phyloP scores from a whole-genome alignment of 2,113 vertebrate species.

The Verasper variegatus region DNA sequence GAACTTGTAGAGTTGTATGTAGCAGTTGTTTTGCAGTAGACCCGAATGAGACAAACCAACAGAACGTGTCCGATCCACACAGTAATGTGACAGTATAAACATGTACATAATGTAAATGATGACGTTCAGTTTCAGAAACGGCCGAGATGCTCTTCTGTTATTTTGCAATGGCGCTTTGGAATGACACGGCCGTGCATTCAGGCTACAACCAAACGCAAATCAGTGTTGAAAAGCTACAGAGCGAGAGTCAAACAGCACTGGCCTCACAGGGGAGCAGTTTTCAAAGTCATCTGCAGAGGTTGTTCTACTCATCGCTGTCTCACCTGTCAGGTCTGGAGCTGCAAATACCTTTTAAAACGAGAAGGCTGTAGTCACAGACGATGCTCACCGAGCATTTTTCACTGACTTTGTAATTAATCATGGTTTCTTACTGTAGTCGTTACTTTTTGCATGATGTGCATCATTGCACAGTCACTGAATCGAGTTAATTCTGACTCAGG shows the following conservation, averaged over 20 bases:
- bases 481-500: conserved; percentile 73
- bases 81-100: conserved; percentile 38
- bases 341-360: conserved; percentile 35
- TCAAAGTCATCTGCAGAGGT: conserved; percentile 20
- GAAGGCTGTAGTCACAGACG: conserved; percentile 17
- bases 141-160: conserved; percentile 27
- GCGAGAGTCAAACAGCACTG: conserved; percentile 11
- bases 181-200: conserved; percentile 22
- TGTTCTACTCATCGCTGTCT: background rate
- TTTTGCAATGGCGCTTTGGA: conserved; percentile 35
- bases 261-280: conserved; percentile 20
- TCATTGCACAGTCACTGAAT: conserved; percentile 58
- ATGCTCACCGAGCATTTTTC: conserved; percentile 46
- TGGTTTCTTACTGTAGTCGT: conserved; percentile 57
- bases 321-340: conserved; percentile 24
- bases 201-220: conserved; percentile 41
- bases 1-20: conserved; percentile 31
- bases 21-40: conserved; percentile 31
- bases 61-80: background rate
- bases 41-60: conserved; percentile 26
- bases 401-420: conserved; percentile 57
- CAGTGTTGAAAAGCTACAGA: conserved; percentile 20
- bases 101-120: conserved; percentile 69
- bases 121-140: conserved; percentile 39
- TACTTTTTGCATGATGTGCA: conserved; percentile 70